These are phyloP conservation scores for Hormiphora californensis DNA, from an alignment of 37 sponge, comb jelly and placozoan species.

Conservation along the genomic window DNA sequence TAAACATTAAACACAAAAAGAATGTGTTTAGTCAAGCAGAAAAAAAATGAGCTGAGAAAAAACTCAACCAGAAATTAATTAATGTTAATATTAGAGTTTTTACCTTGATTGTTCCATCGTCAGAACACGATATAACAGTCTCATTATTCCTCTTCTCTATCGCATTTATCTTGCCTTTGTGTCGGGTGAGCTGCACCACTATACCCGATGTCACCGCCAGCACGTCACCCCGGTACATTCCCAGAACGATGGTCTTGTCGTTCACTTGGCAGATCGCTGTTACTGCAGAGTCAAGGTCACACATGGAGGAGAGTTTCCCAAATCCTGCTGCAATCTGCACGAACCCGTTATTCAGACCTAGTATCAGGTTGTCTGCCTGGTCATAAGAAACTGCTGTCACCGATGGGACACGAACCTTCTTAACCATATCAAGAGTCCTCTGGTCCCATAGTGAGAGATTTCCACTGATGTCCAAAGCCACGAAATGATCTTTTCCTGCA, in stretches of 20 bases:
- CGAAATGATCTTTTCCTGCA: slow-evolving; percentile 4
- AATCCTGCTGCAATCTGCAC: slow-evolving; percentile 7
- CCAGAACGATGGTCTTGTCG: not conserved
- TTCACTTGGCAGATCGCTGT: not conserved
- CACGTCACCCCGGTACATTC: not conserved
- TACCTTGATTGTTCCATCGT: slow-evolving; percentile 68
- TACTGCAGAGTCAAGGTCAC: not conserved
- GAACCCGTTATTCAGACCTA: slow-evolving; percentile 17
- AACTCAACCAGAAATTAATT: not conserved
- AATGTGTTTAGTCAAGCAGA: not conserved
- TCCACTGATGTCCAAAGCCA: slow-evolving; percentile 2
- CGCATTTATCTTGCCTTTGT: slow-evolving; percentile 41
- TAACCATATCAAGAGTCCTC: not conserved
- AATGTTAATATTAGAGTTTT: not conserved
- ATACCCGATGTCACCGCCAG: not conserved
- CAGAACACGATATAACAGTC: slow-evolving; percentile 71
- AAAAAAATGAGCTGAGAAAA: not conserved
- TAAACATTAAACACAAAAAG: not conserved
- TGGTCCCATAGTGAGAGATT: slow-evolving; percentile 11
- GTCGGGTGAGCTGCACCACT: not conserved
- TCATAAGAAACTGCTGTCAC: slow-evolving; percentile 18
- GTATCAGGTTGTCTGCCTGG: not conserved
- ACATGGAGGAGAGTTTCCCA: not conserved
- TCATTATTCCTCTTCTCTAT: slow-evolving; percentile 63
- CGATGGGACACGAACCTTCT: not conserved